Conservation (phyloP, 1,140 invertebrate genomes). For the Mercenaria mercenaria region DNA sequence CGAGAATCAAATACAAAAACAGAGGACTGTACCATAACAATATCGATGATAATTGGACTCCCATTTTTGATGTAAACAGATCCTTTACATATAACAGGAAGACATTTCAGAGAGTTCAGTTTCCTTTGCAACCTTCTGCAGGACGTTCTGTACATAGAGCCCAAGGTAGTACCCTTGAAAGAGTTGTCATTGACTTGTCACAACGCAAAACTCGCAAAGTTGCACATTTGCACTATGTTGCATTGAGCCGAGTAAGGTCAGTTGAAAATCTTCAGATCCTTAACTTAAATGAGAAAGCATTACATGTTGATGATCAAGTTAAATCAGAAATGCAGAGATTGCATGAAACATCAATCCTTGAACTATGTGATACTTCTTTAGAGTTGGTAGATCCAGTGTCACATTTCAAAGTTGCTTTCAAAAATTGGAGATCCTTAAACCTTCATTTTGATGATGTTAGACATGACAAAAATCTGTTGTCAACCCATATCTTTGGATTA, state of each 20-base stretch:
- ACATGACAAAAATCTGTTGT: too few relatives aligned
- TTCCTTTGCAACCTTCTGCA: slow-evolving; percentile 46
- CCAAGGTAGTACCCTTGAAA: slow-evolving; percentile 25
- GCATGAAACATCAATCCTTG: too few relatives aligned
- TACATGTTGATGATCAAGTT: too few relatives aligned
- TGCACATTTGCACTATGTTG: neutral
- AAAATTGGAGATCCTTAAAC: too few relatives aligned
- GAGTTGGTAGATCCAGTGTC: too few relatives aligned
- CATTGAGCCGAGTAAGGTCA: neutral
- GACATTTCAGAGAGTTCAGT: slow-evolving; percentile 31
- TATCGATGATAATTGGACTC: slow-evolving; percentile 36
- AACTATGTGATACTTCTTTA: too few relatives aligned
- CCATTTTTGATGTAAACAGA: slow-evolving; percentile 25
- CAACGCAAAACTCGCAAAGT: neutral
- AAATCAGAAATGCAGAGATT: too few relatives aligned
- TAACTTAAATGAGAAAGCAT: slow-evolving; percentile 15
- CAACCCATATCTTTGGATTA: too few relatives aligned
- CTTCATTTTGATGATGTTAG: too few relatives aligned
- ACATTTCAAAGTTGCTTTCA: too few relatives aligned
- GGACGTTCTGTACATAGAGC: slow-evolving; percentile 28
- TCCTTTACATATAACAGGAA: neutral
- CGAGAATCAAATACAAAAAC: slow-evolving; percentile 13
- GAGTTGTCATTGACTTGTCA: neutral
- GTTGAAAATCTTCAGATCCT: neutral
- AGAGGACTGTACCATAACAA: slow-evolving; percentile 13